Evolutionary conservation across 2,797 vertebrate species (phyloP).

Genomic region (Phyllotis vaccarum): DNA sequence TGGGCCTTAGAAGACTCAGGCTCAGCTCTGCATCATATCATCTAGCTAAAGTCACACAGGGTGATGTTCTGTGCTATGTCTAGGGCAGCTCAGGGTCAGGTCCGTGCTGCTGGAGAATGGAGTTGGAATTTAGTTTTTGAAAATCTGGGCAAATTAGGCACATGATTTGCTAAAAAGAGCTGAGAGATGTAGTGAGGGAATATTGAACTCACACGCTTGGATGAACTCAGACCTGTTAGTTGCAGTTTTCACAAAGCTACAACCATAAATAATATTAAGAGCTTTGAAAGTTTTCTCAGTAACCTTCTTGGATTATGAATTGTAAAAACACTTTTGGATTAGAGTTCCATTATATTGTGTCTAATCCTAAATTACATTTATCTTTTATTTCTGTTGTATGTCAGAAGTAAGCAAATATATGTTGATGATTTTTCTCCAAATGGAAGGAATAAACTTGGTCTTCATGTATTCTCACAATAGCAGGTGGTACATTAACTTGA

Average conservation of each 20-base stretch:
- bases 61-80: not conserved
- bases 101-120: not conserved
- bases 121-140: not conserved
- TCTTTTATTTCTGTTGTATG: not conserved
- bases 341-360: not conserved
- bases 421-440: not conserved
- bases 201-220: not conserved
- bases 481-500: not conserved
- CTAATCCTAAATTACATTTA: not conserved
- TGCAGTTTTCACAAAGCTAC: not conserved
- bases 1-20: not conserved
- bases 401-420: not conserved
- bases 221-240: not conserved
- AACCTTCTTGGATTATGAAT: not conserved
- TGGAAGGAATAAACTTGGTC: not conserved
- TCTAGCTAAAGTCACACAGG: not conserved
- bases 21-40: not conserved
- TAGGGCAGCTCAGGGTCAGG: not conserved
- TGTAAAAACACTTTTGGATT: not conserved
- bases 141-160: not conserved
- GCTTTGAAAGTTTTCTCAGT: not conserved
- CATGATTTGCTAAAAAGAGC: slow-evolving; percentile 8
- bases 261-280: not conserved
- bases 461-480: not conserved
- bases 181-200: not conserved